A percentile compares a stretch with the other conserved stretches of the same genome.
Conservation (phyloP, 2,888 invertebrate species). For the Meta bourneti region DNA sequence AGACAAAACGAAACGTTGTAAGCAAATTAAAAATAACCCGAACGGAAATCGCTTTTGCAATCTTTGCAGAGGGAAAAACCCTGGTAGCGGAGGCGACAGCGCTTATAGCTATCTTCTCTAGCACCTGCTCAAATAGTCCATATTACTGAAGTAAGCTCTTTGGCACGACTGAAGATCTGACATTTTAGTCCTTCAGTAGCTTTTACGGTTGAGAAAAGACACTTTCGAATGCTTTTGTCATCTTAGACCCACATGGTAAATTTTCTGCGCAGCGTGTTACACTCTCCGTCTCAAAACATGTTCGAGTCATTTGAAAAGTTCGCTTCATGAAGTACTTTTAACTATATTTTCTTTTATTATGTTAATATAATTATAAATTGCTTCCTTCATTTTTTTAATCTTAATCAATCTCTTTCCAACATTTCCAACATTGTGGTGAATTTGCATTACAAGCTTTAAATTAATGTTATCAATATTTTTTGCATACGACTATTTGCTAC, state of each 20-base stretch:
- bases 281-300: too few species aligned
- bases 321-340: too few species aligned
- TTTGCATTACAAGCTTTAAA: too few species aligned
- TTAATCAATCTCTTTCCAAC: too few species aligned
- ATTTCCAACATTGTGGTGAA: too few species aligned
- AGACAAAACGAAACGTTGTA: neutral
- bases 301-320: too few species aligned
- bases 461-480: too few species aligned
- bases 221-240: neutral
- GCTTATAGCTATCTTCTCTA: neutral
- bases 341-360: too few species aligned
- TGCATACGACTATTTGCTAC: too few species aligned
- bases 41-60: constrained; percentile 19
- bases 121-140: constrained; percentile 20
- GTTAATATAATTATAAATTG: too few species aligned
- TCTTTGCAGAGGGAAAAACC: neutral
- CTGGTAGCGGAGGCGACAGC: neutral
- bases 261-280: neutral
- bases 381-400: too few species aligned
- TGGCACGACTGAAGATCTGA: constrained; percentile 8
- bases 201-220: neutral
- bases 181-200: constrained; percentile 14
- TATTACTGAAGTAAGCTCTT: neutral
- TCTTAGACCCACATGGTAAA: neutral
- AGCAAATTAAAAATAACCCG: constrained; percentile 19